phyloP scores from a whole-genome alignment of 2,888 invertebrate species.

The Drosophila borborema region DNA sequence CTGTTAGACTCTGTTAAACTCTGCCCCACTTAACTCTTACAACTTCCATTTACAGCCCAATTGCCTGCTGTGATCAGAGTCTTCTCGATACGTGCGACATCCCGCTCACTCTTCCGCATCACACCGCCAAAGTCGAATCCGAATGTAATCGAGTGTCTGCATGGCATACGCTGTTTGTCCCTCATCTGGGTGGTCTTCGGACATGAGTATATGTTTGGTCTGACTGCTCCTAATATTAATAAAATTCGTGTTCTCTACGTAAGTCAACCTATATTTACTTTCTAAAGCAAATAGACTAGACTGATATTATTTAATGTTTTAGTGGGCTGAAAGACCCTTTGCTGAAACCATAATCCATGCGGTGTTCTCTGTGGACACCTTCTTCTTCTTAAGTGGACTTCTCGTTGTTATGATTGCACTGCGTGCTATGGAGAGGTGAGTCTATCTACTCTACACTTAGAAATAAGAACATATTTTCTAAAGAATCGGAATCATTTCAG shows the following conservation, averaged over 20 bases:
- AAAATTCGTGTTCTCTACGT: background rate
- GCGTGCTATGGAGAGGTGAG: conserved; percentile 62
- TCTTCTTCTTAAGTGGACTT: conserved; percentile 87
- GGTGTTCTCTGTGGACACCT: conserved; percentile 87
- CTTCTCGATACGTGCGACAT: conserved; percentile 70
- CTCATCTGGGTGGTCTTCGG: conserved; percentile 84
- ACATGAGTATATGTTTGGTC: conserved; percentile 65
- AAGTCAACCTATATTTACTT: background rate
- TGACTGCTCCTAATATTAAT: conserved; percentile 45
- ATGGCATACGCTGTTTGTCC: conserved; percentile 84
- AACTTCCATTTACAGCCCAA: background rate
- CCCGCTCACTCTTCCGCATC: conserved; percentile 47
- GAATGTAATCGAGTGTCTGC: conserved; percentile 79
- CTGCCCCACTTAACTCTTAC: background rate
- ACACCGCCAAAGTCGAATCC: conserved; percentile 43
- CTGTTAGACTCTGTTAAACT: background rate
- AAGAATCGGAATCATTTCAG: conserved; percentile 25
- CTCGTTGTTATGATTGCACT: conserved; percentile 83
- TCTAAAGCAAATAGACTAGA: background rate
- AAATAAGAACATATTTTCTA: background rate
- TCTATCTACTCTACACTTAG: background rate
- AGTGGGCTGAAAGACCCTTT: conserved; percentile 49
- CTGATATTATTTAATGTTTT: background rate
- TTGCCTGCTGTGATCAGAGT: conserved; percentile 45
- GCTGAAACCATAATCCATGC: conserved; percentile 75